These are phyloP conservation scores for Notocelia uddmanniana DNA, from an alignment of 2,888 invertebrate species.

Conservation along the genomic window DNA sequence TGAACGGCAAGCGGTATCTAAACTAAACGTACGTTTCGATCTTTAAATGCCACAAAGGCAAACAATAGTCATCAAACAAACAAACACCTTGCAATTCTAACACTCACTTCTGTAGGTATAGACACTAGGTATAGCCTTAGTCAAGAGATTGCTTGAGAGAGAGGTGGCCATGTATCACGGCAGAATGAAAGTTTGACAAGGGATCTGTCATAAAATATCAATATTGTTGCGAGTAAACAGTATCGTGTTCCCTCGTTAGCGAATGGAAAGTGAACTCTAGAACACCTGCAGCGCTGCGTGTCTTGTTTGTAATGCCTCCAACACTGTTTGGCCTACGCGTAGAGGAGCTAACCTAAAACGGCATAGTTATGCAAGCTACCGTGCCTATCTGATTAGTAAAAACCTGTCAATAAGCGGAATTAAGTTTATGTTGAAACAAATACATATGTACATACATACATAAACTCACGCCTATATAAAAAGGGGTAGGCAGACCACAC, in stretches of 20 bases:
- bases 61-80: no score
- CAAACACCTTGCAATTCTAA: no score
- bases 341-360: not conserved
- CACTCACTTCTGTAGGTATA: not conserved
- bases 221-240: constrained; percentile 11
- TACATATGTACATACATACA: not conserved
- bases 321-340: constrained; percentile 8
- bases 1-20: no score
- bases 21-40: no score
- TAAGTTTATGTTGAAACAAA: not conserved
- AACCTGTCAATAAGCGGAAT: not conserved
- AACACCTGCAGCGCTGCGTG: constrained; percentile 11
- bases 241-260: constrained; percentile 22
- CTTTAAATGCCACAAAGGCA: no score
- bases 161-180: constrained; percentile 11
- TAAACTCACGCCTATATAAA: no score
- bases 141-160: not conserved
- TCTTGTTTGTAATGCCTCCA: not conserved
- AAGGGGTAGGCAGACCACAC: no score
- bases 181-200: constrained; percentile 30
- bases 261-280: constrained; percentile 25
- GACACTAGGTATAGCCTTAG: not conserved
- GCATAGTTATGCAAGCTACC: not conserved
- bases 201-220: constrained; percentile 17
- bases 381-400: not conserved